Conservation (phyloP, 1,140 invertebrate species). For the Drosophila novamexicana region DNA sequence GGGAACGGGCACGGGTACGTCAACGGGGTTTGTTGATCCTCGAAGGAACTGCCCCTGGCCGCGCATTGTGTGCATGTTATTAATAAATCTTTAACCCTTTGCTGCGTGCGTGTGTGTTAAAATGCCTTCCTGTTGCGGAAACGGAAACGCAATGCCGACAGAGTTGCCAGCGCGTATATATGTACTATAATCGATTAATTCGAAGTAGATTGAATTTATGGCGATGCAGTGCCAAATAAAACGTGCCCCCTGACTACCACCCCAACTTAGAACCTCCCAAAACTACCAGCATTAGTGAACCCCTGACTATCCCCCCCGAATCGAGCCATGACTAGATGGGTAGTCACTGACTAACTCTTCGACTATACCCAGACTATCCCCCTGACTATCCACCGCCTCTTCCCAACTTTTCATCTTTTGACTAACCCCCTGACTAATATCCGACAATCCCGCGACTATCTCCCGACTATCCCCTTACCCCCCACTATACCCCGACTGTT, state of each 20-base stretch:
- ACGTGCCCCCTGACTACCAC: not conserved
- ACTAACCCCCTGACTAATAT: too few species aligned
- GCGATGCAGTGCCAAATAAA: constrained; percentile 34
- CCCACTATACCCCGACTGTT: too few species aligned
- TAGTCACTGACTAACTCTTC: too few species aligned
- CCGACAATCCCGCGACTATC: too few species aligned
- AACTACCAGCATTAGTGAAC: not conserved
- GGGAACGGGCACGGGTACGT: not conserved
- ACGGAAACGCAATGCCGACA: constrained; percentile 83
- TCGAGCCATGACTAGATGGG: too few species aligned
- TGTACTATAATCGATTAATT: constrained; percentile 81
- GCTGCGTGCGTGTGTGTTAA: constrained; percentile 45
- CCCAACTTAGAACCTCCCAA: not conserved
- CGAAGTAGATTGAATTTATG: constrained; percentile 84
- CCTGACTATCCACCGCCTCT: too few species aligned
- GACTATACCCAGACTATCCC: too few species aligned
- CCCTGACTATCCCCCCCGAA: not conserved
- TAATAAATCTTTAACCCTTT: constrained; percentile 84
- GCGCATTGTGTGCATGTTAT: constrained; percentile 51
- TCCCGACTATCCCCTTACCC: too few species aligned
- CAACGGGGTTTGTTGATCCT: not conserved
- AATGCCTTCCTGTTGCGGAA: constrained; percentile 78
- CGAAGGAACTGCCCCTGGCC: not conserved
- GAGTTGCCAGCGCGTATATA: constrained; percentile 60
- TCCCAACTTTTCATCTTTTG: too few species aligned